Evolutionary conservation across 2,888 invertebrate species (phyloP), one percentile per base, ranked within the genome.

Genomic region (Beris morrisii): DNA sequence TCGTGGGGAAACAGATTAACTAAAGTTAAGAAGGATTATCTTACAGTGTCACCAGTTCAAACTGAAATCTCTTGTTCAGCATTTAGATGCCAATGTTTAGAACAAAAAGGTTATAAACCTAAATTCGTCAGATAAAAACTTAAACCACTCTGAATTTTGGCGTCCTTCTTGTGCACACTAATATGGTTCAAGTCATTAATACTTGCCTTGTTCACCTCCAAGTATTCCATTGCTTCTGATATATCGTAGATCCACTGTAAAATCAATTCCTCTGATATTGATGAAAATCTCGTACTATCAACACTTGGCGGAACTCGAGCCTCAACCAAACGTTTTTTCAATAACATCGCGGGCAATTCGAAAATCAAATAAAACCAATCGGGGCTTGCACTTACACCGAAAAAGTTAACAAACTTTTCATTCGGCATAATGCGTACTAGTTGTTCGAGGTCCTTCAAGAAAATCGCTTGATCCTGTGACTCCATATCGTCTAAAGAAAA

Each of bases 301-400:
- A 73, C 68, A 55, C 68, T 73, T 3, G 74, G 76, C 68, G 75
- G 74, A 43, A 84, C 82, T 68, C 87, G 75, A 79, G 86, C 83
- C 76, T 88, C 82, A 28, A 91, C 78, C 4, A 93, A 79, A 72
- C 88, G 81, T 69, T 88, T 88, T 76, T 93, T 93, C 5, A 93
- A 78, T 50, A 85, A 86, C 46, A 85, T 83, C 32, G 85, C 84
- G 45, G 85, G 85, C 73, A 88, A 85, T 77, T 93, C 92, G 58
- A 92, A 79, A 0, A 90, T 87, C 3, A 93, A 85, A 77, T 88
- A 88, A 46, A 92, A 81, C 70, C 88, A 87, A 65, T 91, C 90
- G 6, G 87, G 84, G 11, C 88, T 90, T 76, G 93, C 92, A 75
- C 90, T 91, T 44, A 91, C 89, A 1, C 93, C 93, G 72, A 91